These are phyloP conservation scores for Horisme vitalbata DNA, from an alignment of 2,888 invertebrate genomes.

Conservation along the genomic window DNA sequence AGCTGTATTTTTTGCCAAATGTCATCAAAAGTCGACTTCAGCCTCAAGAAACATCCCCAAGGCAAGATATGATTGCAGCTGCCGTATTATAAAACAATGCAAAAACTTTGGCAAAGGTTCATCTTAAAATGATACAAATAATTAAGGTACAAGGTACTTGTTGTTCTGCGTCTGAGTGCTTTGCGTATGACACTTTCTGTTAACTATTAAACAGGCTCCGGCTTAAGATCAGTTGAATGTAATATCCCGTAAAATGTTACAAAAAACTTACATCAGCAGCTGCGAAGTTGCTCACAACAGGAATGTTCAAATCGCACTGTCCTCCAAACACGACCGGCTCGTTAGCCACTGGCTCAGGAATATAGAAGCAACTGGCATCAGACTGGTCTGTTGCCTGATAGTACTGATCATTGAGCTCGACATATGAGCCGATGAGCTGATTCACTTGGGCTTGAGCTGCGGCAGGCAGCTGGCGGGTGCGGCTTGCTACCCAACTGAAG, in stretches of 20 bases:
- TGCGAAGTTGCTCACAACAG: slow-evolving; percentile 47
- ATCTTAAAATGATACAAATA: too few relatives aligned
- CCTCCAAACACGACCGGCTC: slow-evolving; percentile 52
- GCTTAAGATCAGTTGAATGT: too few relatives aligned
- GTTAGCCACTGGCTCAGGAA: slow-evolving; percentile 40
- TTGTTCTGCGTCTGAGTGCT: too few relatives aligned
- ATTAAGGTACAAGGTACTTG: too few relatives aligned
- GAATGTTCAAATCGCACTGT: slow-evolving; percentile 47
- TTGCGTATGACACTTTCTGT: too few relatives aligned
- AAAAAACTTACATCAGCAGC: slow-evolving; percentile 46
- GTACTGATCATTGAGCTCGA: slow-evolving; percentile 50
- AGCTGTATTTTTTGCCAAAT: too few relatives aligned
- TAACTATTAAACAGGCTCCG: too few relatives aligned
- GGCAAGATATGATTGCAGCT: too few relatives aligned
- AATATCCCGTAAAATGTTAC: too few relatives aligned
- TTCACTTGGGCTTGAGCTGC: slow-evolving; percentile 42
- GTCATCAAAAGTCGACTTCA: too few relatives aligned
- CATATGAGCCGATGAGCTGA: slow-evolving; percentile 39
- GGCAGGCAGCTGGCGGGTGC: slow-evolving; percentile 43
- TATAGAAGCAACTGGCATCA: slow-evolving; percentile 53
- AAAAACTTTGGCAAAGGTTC: not conserved
- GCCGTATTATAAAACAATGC: too few relatives aligned
- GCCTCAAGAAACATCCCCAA: too few relatives aligned
- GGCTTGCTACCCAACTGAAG: slow-evolving; percentile 67
- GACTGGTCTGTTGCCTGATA: slow-evolving; percentile 45